A percentile compares a stretch with the other conserved stretches of the same genome.
Conservation (phyloP, 2,113 vertebrate species). For the Butastur rufipennis region DNA sequence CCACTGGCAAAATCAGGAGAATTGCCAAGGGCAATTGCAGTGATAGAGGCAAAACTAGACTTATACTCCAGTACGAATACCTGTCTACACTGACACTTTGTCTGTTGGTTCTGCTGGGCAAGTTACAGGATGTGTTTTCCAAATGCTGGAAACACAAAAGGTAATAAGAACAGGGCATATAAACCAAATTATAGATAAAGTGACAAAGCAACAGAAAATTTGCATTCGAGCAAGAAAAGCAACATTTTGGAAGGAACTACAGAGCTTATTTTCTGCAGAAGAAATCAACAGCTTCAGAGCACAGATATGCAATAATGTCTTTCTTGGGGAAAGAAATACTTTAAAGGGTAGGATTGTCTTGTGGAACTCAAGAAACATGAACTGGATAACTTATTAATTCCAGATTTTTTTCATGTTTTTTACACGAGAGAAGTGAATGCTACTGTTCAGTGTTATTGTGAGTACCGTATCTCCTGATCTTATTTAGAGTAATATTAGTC, state of each 20-base stretch:
- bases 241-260: not conserved
- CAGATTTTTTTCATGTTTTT: not conserved
- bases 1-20: not conserved
- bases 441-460: not conserved
- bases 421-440: not conserved
- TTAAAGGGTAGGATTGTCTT: not conserved
- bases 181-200: not conserved
- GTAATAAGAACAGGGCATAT: not conserved
- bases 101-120: not conserved
- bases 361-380: not conserved
- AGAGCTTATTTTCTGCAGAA: not conserved
- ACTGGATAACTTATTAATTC: not conserved
- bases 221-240: not conserved
- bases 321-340: not conserved
- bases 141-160: not conserved
- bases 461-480: not conserved
- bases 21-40: not conserved
- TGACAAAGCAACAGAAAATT: not conserved
- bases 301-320: not conserved
- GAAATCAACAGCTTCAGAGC: not conserved
- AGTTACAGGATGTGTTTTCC: not conserved
- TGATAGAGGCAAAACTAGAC: not conserved
- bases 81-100: not conserved
- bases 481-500: not conserved
- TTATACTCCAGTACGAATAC: not conserved